These are phyloP conservation scores for Clanis bilineata DNA, from an alignment of 2,888 invertebrate genomes.

Conservation along the genomic window DNA sequence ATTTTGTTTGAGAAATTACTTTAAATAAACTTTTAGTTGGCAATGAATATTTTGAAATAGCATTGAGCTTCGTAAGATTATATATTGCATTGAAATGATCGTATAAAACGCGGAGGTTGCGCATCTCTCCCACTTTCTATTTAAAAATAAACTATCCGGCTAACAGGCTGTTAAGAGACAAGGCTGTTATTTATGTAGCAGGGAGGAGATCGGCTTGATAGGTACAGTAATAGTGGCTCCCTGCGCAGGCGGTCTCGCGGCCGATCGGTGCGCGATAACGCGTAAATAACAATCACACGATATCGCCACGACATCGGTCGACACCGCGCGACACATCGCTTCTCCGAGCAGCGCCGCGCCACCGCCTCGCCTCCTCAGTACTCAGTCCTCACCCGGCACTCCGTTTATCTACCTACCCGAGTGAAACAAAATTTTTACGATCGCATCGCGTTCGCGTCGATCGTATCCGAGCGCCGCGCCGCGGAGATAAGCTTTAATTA, in stretches of 20 bases:
- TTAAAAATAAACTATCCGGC: conserved; percentile 30
- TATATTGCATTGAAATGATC: neutral
- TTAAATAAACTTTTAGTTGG: neutral
- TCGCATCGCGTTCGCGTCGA: conserved; percentile 57
- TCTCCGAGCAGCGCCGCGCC: conserved; percentile 20
- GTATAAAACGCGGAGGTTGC: neutral
- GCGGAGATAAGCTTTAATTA: conserved; percentile 62
- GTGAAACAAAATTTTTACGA: conserved; percentile 59
- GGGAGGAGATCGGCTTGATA: conserved; percentile 51
- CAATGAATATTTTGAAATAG: too few species aligned
- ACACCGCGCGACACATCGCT: conserved; percentile 24
- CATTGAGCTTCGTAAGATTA: neutral
- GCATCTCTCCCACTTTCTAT: conserved; percentile 14
- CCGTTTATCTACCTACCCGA: conserved; percentile 50
- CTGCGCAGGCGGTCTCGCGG: conserved; percentile 38
- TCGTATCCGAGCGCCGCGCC: conserved; percentile 43
- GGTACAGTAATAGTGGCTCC: conserved; percentile 39
- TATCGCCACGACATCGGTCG: conserved; percentile 58
- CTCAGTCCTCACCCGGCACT: too few species aligned
- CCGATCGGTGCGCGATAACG: conserved; percentile 57
- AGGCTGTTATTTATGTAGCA: conserved; percentile 50
- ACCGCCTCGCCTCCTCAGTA: conserved; percentile 32
- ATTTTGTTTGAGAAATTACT: neutral
- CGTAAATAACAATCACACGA: conserved; percentile 68
- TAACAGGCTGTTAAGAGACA: conserved; percentile 37